Percentiles rank a stretch among this genome's conserved stretches.
Evolutionary conservation across 1,140 invertebrate genomes (phyloP).

Genomic region (Drosophila ogumai): DNA sequence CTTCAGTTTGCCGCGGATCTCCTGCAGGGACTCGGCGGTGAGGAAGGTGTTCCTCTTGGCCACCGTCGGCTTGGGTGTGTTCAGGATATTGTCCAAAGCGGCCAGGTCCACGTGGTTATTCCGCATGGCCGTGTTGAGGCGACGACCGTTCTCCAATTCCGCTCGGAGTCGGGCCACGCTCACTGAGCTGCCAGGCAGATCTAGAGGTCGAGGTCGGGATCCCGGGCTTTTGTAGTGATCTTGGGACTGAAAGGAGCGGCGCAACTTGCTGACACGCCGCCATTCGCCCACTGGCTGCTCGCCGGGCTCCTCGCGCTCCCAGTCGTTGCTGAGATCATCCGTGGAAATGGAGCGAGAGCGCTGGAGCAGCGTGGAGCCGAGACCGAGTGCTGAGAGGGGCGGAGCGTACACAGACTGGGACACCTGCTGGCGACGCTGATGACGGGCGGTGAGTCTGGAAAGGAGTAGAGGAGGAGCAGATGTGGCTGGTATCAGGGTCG

Average conservation of each 20-base stretch:
- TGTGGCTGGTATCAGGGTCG: constrained; percentile 38
- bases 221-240: constrained; percentile 52
- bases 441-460: constrained; percentile 71
- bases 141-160: constrained; percentile 86
- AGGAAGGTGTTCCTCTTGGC: constrained; percentile 85
- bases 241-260: constrained; percentile 87
- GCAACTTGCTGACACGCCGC: constrained; percentile 87
- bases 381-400: constrained; percentile 40
- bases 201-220: constrained; percentile 84
- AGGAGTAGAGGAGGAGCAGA: neutral
- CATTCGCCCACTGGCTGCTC: constrained; percentile 85
- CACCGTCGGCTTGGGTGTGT: constrained; percentile 69
- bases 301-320: constrained; percentile 48
- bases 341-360: constrained; percentile 83
- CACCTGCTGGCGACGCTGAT: constrained; percentile 80
- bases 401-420: constrained; percentile 74
- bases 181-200: constrained; percentile 86
- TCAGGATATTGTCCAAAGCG: constrained; percentile 85
- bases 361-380: constrained; percentile 46
- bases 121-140: constrained; percentile 85
- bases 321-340: constrained; percentile 81
- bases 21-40: constrained; percentile 87
- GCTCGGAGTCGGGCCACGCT: constrained; percentile 86
- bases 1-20: constrained; percentile 86
- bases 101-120: constrained; percentile 85